Base-by-base conservation (phyloP, 2,888 invertebrate genomes). In the Opisthograptis luteolata region DNA sequence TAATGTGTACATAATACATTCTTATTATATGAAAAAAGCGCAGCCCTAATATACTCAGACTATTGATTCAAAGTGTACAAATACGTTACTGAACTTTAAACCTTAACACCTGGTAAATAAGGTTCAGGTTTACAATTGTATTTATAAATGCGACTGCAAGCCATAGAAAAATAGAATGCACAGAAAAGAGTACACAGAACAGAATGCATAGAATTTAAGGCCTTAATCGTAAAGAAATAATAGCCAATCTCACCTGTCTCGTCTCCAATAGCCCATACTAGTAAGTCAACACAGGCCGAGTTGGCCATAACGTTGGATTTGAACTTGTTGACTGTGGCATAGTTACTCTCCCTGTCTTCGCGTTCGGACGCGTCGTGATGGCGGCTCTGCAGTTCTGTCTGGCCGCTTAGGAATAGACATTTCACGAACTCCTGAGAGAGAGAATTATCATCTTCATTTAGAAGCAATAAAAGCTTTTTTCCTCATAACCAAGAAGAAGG, bases 211-310 rank as follows among this genome's bases (percentile, higher is more conserved):
- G 36, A 31, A 17, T 32, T 35, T 41, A 10, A 39, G 5, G 14
- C 5, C 8, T 8, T 13, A 46, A 20, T 0, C 2, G 0, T 9
- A 30, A 10, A 34, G 10, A n/a, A 39, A 46, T 31, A 62, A 37
- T 36, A 32, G 52, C 1, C 2, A 49, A 25, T 47, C 80, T 89
- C 81, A 97, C 98, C 98, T 74, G 97, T 96, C 91, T 99, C 99
- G 81, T 99, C 99, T 0, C 96, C 96, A 61, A 98, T 98, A 0
- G 99, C 98, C 99, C 99, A 99, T 19, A 99, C 98, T 1, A 99
- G 92, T 4, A 99, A 92, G 82, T 99, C 99, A 0, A 99, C 98
- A 75, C 99, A 99, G 0, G 98, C 98, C 0, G 99, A 98, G 86
- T 98, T 98, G 0, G 98, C 97, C 94, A 97, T 97, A 0, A 99